Base-by-base conservation (phyloP, 2,888 invertebrate genomes). In the Endomychus coccineus region DNA sequence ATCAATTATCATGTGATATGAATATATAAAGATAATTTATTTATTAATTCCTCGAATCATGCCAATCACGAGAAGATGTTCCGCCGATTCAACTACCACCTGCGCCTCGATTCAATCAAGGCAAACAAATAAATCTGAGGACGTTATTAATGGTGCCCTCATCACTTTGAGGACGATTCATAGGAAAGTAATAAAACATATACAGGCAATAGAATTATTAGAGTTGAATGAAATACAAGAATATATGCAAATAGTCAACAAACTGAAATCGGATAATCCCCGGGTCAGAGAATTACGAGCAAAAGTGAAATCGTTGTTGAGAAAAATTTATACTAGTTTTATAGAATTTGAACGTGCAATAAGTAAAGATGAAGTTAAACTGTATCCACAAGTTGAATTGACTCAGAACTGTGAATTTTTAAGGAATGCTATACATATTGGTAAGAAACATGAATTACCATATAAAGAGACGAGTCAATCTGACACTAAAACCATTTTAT, bases 321-420 rank as follows among this genome's bases (percentile, higher is more conserved):
- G 28, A 7, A 24, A 13, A 5, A 29, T 36, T 13, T 29, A 29
- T n/a, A 30, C 28, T 16, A 36, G 29, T 13, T 23, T 36, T n/a
- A 21, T 36, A 17, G 27, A 36, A 16, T 36, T 36, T 17, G 36
- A 24, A 29, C 23, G 30, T 17, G 36, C 36, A 4, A 9, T 36
- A 7, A 29, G 36, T 36, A 21, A 19, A 10, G 36, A 24, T 22
- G 36, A 29, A 16, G 19, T 36, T 3, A 16, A 23, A 16, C 21
- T 36, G 3, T 11, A 23, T 17, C 24, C 23, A 17, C n/a, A n/a
- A n/a, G 10, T 6, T 2, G 4, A 16, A 13, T 29, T 10, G 6
- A 21, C 11, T 10, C 12, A 27, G 16, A 27, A 34, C 16, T 13
- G n/a, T 13, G 10, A 27, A n/a, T n/a, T n/a, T n/a, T n/a, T n/a